Evolutionary conservation across 2,888 invertebrate species (phyloP), one percentile per base, ranked within the genome.

Genomic region (Geophilus truncorum): DNA sequence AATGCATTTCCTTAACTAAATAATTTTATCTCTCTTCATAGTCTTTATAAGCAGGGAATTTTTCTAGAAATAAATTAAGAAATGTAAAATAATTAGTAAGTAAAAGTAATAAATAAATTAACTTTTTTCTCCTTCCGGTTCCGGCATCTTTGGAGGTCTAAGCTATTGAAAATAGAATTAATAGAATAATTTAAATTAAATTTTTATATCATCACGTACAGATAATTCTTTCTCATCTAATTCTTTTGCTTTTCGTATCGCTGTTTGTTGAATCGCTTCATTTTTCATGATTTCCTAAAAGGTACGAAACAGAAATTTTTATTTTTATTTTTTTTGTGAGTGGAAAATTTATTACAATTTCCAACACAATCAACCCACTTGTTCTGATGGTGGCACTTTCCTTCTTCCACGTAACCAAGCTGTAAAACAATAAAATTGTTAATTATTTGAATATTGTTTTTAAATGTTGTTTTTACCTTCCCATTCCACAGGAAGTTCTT

Each of bases 401-500:
- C 91, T 89, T 84, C 92, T 88, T 83, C 90, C 90, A 83, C 95
- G 89, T 77, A 96, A 87, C 95, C 95, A 96, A 7, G 95, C 89
- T 85, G 77, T 3, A 78, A 78, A 36, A 62, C 30, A 76, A 15
- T 15, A 4, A 62, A 18, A 25, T 12, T 75, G 21, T 51, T 32
- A 28, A 80, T 23, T 21, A 21, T 9, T 18, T 30, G 6, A 57
- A 12, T 51, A 40, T 62, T 34, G 12, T 40, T 45, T 45, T 12
- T 21, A 75, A 78, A n/a, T 30, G 12, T 7, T n/a, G 7, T 18
- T 30, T 36, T 75, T 79, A 85, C 86, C 83, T 85, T 94, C 94
- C 96, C 96, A 96, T 87, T 95, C 95, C 0, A 93, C 90, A 0
- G 95, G 93, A 84, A 94, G 85, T 84, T 93, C 93, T 85, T 92